Evolutionary conservation across 2,113 vertebrate species (phyloP).

Genomic region (Oryctolagus cuniculus): mOryCun1.1 NC_091434.1:71576501-71577000

Average conservation of each 20-base stretch:
- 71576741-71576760: neutral
- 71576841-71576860: neutral
- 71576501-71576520: neutral
- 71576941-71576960: too few species aligned
- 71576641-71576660: slow-evolving; percentile 31
- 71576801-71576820: slow-evolving; percentile 29
- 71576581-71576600: slow-evolving; percentile 61
- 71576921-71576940: too few species aligned
- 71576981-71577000: slow-evolving; percentile 28
- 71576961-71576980: too few species aligned
- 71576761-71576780: slow-evolving; percentile 60
- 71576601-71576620: slow-evolving; percentile 31
- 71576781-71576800: slow-evolving; percentile 36
- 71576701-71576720: neutral
- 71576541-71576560: slow-evolving; percentile 16
- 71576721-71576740: slow-evolving; percentile 44
- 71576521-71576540: slow-evolving; percentile 10
- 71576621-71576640: slow-evolving; percentile 52
- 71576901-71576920: too few species aligned
- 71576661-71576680: slow-evolving; percentile 45
- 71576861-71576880: too few species aligned
- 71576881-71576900: too few species aligned
- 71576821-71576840: slow-evolving; percentile 50
- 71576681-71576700: slow-evolving; percentile 22
- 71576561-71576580: slow-evolving; percentile 47